Base-by-base conservation (phyloP, 1,140 invertebrate genomes). In the Myzus persicae region DNA sequence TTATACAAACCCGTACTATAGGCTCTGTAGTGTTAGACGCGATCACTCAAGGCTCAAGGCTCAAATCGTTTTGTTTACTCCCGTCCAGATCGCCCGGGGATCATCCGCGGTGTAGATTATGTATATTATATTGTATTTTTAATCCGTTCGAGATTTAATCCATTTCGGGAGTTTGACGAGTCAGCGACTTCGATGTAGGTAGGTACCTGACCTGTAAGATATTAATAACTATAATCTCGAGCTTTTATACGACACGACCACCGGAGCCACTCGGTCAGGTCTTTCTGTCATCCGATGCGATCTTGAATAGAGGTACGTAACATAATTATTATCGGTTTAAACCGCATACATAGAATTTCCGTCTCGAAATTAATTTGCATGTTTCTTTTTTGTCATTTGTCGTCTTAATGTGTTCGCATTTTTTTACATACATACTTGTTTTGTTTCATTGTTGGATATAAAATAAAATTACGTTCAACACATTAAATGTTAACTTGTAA, bases 301-400 rank as follows among this genome's bases (percentile, higher is more conserved):
- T 89, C 11, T 89, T n/a, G 36, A 38, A 20, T 24, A 89, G 48
- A 88, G 85, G 85, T 88, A 89, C 22, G 87, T 89, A 89, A 38
- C 36, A 36, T 38, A 38, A 81, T 81, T 18, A 81, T 59, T 67
- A 36, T 76, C 1, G 31, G 14, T 76, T 76, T 18, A n/a, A 22
- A 38, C 24, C 6, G 76, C 8, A 82, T 38, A 82, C 31, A 8
- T 82, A 82, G 31, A 82, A 82, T 76, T 38, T 1, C 20, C 2
- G 2, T 82, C 8, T 82, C 2, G 22, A 82, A 82, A 82, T n/a
- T 67, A 67, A 81, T 82, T 82, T 82, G 40, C 84, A 31, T 85
- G 4, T 85, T 85, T 85, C 1, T 51, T 48, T 26, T 54, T 51
- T 20, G 36, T 89, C 18, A 54, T 24, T 89, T 89, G 36, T 89